phyloP scores from a whole-genome alignment of 2,888 invertebrate species.

The Chesias legatella region DNA sequence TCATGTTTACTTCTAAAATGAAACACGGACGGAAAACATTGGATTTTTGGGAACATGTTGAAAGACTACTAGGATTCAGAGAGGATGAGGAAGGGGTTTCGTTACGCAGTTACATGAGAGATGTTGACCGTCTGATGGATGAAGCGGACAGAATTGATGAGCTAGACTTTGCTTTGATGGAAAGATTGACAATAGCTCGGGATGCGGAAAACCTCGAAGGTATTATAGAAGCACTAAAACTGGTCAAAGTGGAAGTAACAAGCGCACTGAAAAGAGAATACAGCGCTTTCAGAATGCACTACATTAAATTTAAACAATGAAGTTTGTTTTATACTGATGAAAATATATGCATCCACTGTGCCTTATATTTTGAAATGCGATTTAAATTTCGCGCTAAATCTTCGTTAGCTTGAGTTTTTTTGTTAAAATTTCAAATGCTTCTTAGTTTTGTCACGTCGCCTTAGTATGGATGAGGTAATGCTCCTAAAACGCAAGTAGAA shows the following conservation, averaged over 20 bases:
- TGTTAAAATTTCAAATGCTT: no score
- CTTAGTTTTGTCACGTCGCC: no score
- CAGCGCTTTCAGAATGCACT: slow-evolving; percentile 57
- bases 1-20: slow-evolving; percentile 67
- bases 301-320: slow-evolving; percentile 44
- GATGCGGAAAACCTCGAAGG: slow-evolving; percentile 57
- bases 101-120: slow-evolving; percentile 48
- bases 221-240: slow-evolving; percentile 54
- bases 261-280: slow-evolving; percentile 66
- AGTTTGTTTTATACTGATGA: slow-evolving; percentile 7
- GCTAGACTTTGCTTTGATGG: slow-evolving; percentile 67
- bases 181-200: slow-evolving; percentile 53
- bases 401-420: neutral
- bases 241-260: slow-evolving; percentile 61
- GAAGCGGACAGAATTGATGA: slow-evolving; percentile 67
- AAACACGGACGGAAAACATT: slow-evolving; percentile 58
- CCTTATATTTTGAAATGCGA: slow-evolving; percentile 33
- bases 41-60: slow-evolving; percentile 67
- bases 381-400: slow-evolving; percentile 55
- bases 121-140: slow-evolving; percentile 56
- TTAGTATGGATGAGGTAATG: no score
- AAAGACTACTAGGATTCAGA: slow-evolving; percentile 54
- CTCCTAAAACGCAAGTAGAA: no score
- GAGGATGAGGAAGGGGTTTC: slow-evolving; percentile 55
- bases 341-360: slow-evolving; percentile 29